Evolutionary conservation across 2,888 invertebrate genomes (phyloP).

Genomic region (Osmoderma eremita): DNA sequence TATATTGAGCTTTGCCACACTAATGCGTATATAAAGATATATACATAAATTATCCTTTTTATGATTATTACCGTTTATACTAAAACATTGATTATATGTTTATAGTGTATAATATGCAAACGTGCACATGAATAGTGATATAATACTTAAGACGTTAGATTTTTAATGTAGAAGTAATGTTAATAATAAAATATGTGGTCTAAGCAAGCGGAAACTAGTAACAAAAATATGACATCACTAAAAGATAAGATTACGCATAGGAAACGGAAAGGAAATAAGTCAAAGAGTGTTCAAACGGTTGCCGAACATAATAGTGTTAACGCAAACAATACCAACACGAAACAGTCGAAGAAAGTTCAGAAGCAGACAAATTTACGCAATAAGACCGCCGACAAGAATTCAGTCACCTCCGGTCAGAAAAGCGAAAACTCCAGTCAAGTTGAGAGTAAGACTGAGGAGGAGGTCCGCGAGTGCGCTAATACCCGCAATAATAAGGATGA

Average conservation of each 20-base stretch:
- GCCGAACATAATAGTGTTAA: conserved; percentile 45
- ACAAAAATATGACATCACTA: conserved; percentile 61
- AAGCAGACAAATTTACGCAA: conserved; percentile 25
- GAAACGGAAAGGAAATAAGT: conserved; percentile 60
- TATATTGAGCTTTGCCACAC: too few relatives aligned
- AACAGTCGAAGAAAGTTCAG: conserved; percentile 37
- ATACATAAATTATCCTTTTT: too few relatives aligned
- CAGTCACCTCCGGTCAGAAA: conserved; percentile 14
- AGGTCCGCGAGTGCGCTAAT: conserved; percentile 10
- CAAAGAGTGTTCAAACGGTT: conserved; percentile 44
- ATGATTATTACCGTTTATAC: too few relatives aligned
- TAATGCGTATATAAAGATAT: too few relatives aligned
- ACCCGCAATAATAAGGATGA: conserved; percentile 32
- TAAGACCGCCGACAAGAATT: conserved; percentile 42
- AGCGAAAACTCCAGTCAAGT: conserved; percentile 28
- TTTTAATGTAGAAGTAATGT: conserved; percentile 28
- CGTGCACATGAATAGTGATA: background rate
- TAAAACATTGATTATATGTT: too few relatives aligned
- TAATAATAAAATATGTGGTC: conserved; percentile 60
- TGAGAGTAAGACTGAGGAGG: conserved; percentile 37
- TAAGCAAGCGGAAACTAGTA: conserved; percentile 58
- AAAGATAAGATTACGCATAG: conserved; percentile 62
- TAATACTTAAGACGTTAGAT: background rate
- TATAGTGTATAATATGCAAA: background rate
- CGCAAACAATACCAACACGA: conserved; percentile 42